A percentile compares a stretch with the other conserved stretches of the same genome.
phyloP scores from a whole-genome alignment of 2,113 vertebrate species.

The Petrocephalus zakoni region DNA sequence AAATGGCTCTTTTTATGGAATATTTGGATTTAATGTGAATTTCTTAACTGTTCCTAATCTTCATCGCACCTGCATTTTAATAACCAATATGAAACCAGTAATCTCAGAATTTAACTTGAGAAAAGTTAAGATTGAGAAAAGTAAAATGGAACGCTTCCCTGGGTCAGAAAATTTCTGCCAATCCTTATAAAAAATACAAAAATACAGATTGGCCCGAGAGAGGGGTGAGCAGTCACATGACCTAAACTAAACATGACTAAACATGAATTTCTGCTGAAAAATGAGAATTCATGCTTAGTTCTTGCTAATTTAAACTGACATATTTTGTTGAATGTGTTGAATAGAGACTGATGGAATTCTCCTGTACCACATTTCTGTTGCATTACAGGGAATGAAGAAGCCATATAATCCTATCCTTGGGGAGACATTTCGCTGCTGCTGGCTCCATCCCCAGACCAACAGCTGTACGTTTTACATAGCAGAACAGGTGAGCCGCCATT shows the following conservation, averaged over 20 bases:
- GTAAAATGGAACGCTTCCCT: neutral
- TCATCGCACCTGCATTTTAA: neutral
- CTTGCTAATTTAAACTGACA: neutral
- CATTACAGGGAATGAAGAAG: conserved; percentile 86
- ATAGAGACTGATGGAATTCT: neutral
- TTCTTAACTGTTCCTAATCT: neutral
- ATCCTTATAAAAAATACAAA: neutral
- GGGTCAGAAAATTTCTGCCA: neutral
- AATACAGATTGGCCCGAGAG: neutral
- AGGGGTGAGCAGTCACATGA: neutral
- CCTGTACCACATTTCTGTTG: neutral
- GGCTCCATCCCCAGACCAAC: conserved; percentile 85
- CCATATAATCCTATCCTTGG: conserved; percentile 94
- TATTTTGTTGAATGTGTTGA: neutral
- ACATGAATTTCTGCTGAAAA: neutral
- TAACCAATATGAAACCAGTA: neutral
- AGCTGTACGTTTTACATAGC: conserved; percentile 94
- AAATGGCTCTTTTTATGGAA: neutral
- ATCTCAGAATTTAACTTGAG: neutral
- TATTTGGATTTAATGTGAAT: neutral
- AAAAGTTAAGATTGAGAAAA: neutral
- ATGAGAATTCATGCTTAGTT: neutral
- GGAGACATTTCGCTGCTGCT: conserved; percentile 92
- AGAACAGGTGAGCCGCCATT: conserved; percentile 71
- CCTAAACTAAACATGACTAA: neutral